These are phyloP conservation scores for Atrina japonica DNA, from an alignment of 2,888 invertebrate genomes.

Conservation along the genomic window DNA sequence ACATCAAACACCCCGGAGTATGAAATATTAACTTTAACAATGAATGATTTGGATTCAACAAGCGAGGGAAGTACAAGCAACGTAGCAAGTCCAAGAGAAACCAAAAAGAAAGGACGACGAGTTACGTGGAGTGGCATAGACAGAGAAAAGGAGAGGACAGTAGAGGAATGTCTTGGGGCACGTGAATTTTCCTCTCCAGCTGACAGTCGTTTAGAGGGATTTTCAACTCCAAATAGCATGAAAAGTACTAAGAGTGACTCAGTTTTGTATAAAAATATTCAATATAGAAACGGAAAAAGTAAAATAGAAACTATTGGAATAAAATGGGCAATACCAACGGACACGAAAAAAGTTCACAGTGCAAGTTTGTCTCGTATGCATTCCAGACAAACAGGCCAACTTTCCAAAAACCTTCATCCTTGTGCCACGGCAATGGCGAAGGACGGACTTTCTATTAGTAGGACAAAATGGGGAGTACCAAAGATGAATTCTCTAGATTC, in stretches of 20 bases:
- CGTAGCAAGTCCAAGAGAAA: slow-evolving; percentile 24
- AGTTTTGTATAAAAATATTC: slow-evolving; percentile 29
- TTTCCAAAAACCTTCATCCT: slow-evolving; percentile 56
- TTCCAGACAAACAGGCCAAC: slow-evolving; percentile 14
- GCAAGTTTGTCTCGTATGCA: not conserved
- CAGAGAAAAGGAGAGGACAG: slow-evolving; percentile 38
- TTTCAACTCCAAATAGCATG: slow-evolving; percentile 26
- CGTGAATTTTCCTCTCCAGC: slow-evolving; percentile 14
- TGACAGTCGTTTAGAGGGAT: slow-evolving; percentile 15
- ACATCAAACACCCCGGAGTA: slow-evolving; percentile 37
- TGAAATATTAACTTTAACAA: slow-evolving; percentile 34
- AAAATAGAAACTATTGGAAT: slow-evolving; percentile 60
- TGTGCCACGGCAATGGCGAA: slow-evolving; percentile 54
- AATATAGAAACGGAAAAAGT: slow-evolving; percentile 39
- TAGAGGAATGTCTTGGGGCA: slow-evolving; percentile 21
- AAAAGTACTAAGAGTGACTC: slow-evolving; percentile 50
- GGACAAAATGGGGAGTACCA: slow-evolving; percentile 57
- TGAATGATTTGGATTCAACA: slow-evolving; percentile 25
- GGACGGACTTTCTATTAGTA: slow-evolving; percentile 52
- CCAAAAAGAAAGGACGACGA: slow-evolving; percentile 52
- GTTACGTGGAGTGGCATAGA: slow-evolving; percentile 60
- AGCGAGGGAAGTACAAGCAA: not conserved
- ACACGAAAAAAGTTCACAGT: slow-evolving; percentile 14
- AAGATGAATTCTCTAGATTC: slow-evolving; percentile 43
- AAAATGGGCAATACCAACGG: slow-evolving; percentile 54